Base-by-base conservation (phyloP, 1,140 invertebrate genomes). In the Archivesica marissinica region DNA sequence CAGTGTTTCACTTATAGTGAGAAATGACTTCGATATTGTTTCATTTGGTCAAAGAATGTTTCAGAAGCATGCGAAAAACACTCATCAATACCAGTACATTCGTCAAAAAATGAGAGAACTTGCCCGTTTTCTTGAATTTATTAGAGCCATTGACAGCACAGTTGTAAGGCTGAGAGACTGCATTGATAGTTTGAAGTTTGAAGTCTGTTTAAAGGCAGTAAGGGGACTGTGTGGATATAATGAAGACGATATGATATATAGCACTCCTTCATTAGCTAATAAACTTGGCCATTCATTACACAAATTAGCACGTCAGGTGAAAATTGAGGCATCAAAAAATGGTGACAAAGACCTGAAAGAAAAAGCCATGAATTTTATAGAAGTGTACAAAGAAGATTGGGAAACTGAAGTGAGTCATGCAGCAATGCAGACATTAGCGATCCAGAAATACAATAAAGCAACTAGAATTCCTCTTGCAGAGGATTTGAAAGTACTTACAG, bases 361-460 rank as follows among this genome's bases (percentile, higher is more conserved):
- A 23, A 39, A 41, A 23, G 68, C 68, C 25, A 13, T 11, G 11
- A 17, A 9, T 44, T 72, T 72, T 44, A 72, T 72, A 6, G 39
- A 41, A 11, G 35, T 72, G 33, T 72, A 72, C 39, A 13, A 30
- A 15, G 39, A 72, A 13, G 68, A 72, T 23, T 72, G 68, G 68
- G 39, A 72, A 2, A 23, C 9, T 72, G 68, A 39, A 35, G 38
- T 72, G 6, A 44, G 68, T 38, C 68, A 72, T 72, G 68, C 68
- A 41, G 68, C 68, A 3, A 6, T 41, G 11, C 7, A 72, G 47
- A 41, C 35, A 3, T 7, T 72, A 23, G 68, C 39, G 39, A 25
- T 72, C n/a, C 4, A 72, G 35, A 72, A 72, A 38, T 72, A 72
- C 35, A 72, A 72, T 23, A 72, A 72, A 38, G 9, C 35, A 4